Conservation (phyloP, 2,797 vertebrate species). For the Sebastolobus altivelis region DNA sequence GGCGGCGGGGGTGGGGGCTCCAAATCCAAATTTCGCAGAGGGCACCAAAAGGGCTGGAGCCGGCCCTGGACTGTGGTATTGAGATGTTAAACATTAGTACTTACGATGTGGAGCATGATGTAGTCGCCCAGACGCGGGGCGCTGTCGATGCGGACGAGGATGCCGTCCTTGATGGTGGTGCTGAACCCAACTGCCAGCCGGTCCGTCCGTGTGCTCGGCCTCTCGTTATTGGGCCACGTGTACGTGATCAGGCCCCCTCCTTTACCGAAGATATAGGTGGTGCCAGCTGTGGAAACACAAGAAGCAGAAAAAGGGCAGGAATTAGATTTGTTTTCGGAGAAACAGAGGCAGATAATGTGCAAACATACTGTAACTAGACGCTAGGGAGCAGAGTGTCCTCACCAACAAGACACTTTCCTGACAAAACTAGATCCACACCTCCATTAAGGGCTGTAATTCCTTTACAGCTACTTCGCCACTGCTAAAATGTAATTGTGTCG, state of each 20-base stretch:
- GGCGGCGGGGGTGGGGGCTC: not conserved
- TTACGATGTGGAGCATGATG: constrained; percentile 97
- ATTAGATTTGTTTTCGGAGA: constrained; percentile 23
- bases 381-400: constrained; percentile 37
- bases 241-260: constrained; percentile 96
- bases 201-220: constrained; percentile 96
- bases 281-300: constrained; percentile 88
- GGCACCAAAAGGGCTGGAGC: not conserved
- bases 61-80: not conserved
- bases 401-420: constrained; percentile 33
- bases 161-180: constrained; percentile 96
- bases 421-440: constrained; percentile 39
- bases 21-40: not conserved
- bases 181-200: constrained; percentile 97
- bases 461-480: constrained; percentile 33
- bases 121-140: constrained; percentile 96
- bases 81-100: constrained; percentile 70
- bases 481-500: constrained; percentile 38
- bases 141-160: constrained; percentile 96
- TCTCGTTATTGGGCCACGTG: constrained; percentile 97
- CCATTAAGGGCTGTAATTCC: constrained; percentile 41
- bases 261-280: constrained; percentile 97
- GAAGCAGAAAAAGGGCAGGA: not conserved
- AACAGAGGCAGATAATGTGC: constrained; percentile 17
- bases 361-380: constrained; percentile 56